phyloP scores from a whole-genome alignment of 1,140 invertebrate species.

The Kradibia gibbosae region DNA sequence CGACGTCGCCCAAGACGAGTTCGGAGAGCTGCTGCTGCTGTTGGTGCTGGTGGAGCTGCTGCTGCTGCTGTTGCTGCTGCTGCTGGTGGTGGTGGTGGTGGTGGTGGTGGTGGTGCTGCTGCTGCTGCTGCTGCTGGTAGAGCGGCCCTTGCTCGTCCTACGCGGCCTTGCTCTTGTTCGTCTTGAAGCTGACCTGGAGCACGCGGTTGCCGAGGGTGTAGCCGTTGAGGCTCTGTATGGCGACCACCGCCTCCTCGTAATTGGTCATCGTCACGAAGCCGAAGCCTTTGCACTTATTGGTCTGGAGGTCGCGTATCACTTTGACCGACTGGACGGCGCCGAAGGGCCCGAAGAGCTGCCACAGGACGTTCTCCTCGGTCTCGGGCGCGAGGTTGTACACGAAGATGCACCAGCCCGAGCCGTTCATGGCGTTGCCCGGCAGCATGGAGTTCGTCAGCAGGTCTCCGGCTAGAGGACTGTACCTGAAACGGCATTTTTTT shows the following conservation, averaged over 20 bases:
- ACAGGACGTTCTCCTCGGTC: slow-evolving; percentile 98
- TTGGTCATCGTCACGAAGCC: slow-evolving; percentile 99
- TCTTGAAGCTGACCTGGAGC: slow-evolving; percentile 99
- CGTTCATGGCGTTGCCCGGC: slow-evolving; percentile 85
- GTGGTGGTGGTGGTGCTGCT: slow-evolving; percentile 24
- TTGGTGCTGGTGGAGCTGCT: slow-evolving; percentile 49
- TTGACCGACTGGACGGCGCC: slow-evolving; percentile 99
- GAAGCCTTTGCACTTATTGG: slow-evolving; percentile 99
- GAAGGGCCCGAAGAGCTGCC: slow-evolving; percentile 99
- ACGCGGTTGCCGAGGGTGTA: slow-evolving; percentile 97
- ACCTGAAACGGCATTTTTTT: slow-evolving; percentile 77
- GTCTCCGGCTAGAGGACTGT: slow-evolving; percentile 95
- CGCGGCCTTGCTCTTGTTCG: slow-evolving; percentile 92
- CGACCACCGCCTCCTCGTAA: slow-evolving; percentile 97
- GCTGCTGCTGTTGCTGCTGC: slow-evolving; percentile 53
- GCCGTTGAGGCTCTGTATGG: slow-evolving; percentile 97
- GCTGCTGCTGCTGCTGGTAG: slow-evolving; percentile 50
- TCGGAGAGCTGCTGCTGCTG: slow-evolving; percentile 42
- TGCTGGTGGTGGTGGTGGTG: slow-evolving; percentile 50
- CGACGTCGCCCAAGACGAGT: slow-evolving; percentile 38
- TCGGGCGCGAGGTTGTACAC: slow-evolving; percentile 99
- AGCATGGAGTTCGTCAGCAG: slow-evolving; percentile 90
- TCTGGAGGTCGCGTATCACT: slow-evolving; percentile 96
- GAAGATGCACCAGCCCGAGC: slow-evolving; percentile 98
- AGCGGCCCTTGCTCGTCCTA: slow-evolving; percentile 72